These are phyloP conservation scores for Syndactyla subalaris DNA, from an alignment of 2,797 vertebrate species.

Conservation along the genomic window DNA sequence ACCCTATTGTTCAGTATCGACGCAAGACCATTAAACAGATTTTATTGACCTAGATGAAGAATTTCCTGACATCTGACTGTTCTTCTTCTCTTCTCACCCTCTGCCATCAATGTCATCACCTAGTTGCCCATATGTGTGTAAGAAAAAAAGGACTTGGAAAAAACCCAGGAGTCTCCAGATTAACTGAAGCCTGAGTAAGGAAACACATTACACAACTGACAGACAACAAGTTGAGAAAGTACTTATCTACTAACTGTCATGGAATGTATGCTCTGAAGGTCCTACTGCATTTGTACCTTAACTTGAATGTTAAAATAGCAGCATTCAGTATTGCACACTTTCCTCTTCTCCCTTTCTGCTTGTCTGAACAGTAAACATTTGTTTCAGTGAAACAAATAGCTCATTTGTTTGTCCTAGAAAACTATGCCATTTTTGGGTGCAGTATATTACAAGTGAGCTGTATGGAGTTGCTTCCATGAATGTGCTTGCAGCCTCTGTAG, in stretches of 20 bases:
- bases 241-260: not conserved
- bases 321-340: not conserved
- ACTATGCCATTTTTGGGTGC: not conserved
- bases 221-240: conserved; percentile 18
- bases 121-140: not conserved
- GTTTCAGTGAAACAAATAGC: not conserved
- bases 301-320: not conserved
- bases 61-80: not conserved
- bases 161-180: not conserved
- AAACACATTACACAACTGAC: not conserved
- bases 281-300: not conserved
- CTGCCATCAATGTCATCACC: not conserved
- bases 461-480: not conserved
- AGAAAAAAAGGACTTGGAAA: not conserved
- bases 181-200: not conserved
- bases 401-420: not conserved
- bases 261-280: not conserved
- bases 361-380: not conserved
- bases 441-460: not conserved
- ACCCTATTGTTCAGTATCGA: not conserved
- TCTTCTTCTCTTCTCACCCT: not conserved
- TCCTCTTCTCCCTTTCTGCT: not conserved
- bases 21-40: not conserved
- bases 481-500: not conserved
- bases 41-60: not conserved